Conservation (phyloP, 2,888 invertebrate genomes). For the Mimachlamys varia region DNA sequence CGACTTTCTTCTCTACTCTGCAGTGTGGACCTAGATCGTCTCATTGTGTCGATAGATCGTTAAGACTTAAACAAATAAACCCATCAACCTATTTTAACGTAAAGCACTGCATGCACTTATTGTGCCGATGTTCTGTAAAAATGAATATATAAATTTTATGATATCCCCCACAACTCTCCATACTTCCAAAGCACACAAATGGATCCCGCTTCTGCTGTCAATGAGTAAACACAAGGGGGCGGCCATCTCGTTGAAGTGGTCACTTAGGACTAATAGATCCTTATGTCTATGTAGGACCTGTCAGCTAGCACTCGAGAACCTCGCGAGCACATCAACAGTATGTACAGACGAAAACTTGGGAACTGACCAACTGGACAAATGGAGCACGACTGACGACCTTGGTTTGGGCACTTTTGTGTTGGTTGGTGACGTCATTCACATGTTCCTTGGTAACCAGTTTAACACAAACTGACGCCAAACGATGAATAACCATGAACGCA, state of each 20-base stretch:
- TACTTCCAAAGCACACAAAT: background rate
- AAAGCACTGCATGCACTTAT: background rate
- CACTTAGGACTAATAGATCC: background rate
- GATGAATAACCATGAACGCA: too few relatives aligned
- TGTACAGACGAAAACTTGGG: background rate
- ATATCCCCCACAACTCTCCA: background rate
- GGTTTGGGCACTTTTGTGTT: background rate
- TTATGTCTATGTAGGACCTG: background rate
- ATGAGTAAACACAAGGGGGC: background rate
- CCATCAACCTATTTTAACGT: background rate
- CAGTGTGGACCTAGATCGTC: background rate
- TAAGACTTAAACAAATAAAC: background rate
- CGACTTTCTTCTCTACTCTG: too few relatives aligned
- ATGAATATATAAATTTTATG: too few relatives aligned
- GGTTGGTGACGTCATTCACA: background rate
- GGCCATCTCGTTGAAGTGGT: background rate
- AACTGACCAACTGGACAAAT: constrained; percentile 6
- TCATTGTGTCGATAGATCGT: background rate
- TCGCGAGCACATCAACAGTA: background rate
- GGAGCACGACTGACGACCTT: background rate
- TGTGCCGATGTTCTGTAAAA: background rate
- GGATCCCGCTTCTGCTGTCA: background rate
- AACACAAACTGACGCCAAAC: too few relatives aligned
- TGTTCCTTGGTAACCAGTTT: background rate
- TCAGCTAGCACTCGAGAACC: background rate